Base-by-base conservation (phyloP, 2,113 vertebrate species). In the Ctenodactylus gundi region DNA sequence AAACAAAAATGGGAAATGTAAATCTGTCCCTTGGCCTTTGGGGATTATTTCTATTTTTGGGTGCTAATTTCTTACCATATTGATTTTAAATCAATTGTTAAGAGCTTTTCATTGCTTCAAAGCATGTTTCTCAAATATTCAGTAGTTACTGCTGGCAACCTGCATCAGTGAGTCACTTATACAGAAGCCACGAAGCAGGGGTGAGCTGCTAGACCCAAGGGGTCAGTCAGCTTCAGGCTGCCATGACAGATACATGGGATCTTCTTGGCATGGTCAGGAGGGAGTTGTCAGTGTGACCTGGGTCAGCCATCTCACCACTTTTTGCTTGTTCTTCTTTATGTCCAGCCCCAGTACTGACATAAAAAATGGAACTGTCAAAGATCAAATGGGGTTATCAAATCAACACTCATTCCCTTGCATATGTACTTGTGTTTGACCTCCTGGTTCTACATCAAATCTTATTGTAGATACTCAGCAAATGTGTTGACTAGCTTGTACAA, bases 21-120 rank as follows among this genome's bases (percentile, higher is more conserved):
- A 72, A 87, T 31, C 10, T 76, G 67, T 77, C 75, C 65, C 70
- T 78, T 25, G 6, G 72, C 57, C 93, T 94, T 93, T 27, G 18
- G 34, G 85, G 81, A 46, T 39, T 85, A 67, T 85, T 97, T 91
- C 96, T 97, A 67, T 91, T 95, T n/a, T 92, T 78, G 60, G 72
- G 92, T 81, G 64, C 58, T 92, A 44, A 91, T 96, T 93, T 80
- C 62, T 95, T 41, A 13, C 25, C 41, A n/a, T 90, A 93, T 93
- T 95, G 94, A 96, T 94, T 97, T 85, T 67, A 93, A 92, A 88
- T 97, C 85, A 94, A 34, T 80, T 92, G 70, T 95, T 95, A 97
- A 93, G 94, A 88, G 94, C 62, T 96, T 91, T 96, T 95, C 88
- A 89, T 85, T 96, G 78, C 95, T 96, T 93, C 82, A 60, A 81